Conservation (phyloP, 2,888 invertebrate genomes). For the Chaitophorus viminalis region DNA sequence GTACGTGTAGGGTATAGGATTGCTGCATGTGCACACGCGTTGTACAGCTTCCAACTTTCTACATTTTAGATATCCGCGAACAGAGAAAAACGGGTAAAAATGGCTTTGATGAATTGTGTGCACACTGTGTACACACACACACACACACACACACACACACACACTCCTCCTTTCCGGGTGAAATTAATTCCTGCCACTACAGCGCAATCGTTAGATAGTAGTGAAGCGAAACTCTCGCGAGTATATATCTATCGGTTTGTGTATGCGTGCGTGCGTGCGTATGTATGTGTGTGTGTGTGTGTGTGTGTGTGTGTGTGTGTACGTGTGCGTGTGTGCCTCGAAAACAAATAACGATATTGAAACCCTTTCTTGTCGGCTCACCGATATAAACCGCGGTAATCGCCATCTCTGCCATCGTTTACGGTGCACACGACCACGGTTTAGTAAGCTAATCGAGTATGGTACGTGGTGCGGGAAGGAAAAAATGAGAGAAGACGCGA, state of each 20-base stretch:
- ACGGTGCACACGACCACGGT: background rate
- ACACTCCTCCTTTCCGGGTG: too few species aligned
- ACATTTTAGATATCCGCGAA: too few species aligned
- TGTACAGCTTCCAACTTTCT: too few species aligned
- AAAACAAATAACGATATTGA: background rate
- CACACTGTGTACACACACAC: background rate
- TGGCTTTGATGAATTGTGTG: background rate
- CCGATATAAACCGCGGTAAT: conserved; percentile 3
- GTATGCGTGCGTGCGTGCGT: too few species aligned
- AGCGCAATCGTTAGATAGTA: background rate
- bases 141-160: background rate
- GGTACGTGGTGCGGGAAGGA: background rate
- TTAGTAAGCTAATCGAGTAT: background rate
- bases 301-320: background rate
- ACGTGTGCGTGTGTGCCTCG: background rate
- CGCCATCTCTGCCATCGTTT: background rate
- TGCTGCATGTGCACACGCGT: too few species aligned
- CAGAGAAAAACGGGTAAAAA: too few species aligned
- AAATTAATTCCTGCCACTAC: background rate
- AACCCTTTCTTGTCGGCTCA: background rate
- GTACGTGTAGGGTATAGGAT: too few species aligned
- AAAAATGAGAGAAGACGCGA: background rate
- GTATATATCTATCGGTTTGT: too few species aligned
- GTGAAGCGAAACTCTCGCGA: background rate
- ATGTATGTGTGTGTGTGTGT: too few species aligned